phyloP scores from a whole-genome alignment of 2,113 vertebrate species.

The Aptenodytes forsteri region DNA sequence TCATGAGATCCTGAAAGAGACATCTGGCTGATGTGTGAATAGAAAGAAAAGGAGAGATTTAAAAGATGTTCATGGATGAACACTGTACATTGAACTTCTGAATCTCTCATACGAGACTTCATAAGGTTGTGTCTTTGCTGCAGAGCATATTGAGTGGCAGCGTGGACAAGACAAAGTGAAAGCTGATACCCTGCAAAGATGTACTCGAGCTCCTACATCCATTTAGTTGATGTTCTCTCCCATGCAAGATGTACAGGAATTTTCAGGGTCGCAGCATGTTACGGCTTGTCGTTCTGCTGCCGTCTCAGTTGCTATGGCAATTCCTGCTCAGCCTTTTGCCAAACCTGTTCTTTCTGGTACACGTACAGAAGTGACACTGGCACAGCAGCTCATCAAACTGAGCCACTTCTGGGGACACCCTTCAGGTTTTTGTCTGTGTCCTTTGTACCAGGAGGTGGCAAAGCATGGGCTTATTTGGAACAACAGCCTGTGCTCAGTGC shows the following conservation, averaged over 20 bases:
- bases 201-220: neutral
- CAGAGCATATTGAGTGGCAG: neutral
- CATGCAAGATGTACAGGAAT: neutral
- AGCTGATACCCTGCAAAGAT: neutral
- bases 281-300: neutral
- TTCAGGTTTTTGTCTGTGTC: neutral
- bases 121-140: neutral
- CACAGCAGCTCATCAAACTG: neutral
- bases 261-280: neutral
- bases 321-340: neutral
- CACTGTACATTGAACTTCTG: neutral
- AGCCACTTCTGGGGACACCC: neutral
- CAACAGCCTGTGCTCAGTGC: neutral
- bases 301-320: conserved; percentile 22
- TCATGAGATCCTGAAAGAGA: neutral
- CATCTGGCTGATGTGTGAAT: neutral
- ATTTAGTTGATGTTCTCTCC: neutral
- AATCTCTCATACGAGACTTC: neutral
- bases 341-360: neutral
- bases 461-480: neutral
- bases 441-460: neutral
- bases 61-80: neutral
- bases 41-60: neutral
- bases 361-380: neutral
- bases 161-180: neutral